Percentiles rank a stretch among this genome's conserved stretches.
phyloP scores from a whole-genome alignment of 2,888 invertebrate species.

The Cephus runcator region DNA sequence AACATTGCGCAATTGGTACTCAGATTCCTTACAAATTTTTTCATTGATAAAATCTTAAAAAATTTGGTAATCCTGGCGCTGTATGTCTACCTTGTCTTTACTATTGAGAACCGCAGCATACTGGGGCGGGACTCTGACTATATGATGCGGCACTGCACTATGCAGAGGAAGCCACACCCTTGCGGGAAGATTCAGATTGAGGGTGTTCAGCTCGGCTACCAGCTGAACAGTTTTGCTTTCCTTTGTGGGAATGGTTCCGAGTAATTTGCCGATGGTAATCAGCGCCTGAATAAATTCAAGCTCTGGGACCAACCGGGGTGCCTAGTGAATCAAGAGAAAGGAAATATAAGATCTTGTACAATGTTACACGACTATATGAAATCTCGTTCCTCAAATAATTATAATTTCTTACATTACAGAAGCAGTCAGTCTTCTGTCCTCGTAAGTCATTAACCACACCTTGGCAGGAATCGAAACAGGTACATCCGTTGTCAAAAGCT shows the following conservation, averaged over 20 bases:
- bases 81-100: slow-evolving; percentile 84
- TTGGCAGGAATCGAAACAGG: slow-evolving; percentile 87
- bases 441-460: slow-evolving; percentile 82
- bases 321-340: slow-evolving; percentile 65
- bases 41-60: not conserved
- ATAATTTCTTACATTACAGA: slow-evolving; percentile 74
- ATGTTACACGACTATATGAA: not conserved
- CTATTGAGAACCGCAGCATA: slow-evolving; percentile 98
- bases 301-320: slow-evolving; percentile 84
- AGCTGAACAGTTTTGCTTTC: slow-evolving; percentile 93
- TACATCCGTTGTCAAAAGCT: slow-evolving; percentile 97
- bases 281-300: slow-evolving; percentile 89
- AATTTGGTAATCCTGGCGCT: not conserved
- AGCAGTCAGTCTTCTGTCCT: slow-evolving; percentile 81
- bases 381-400: not conserved
- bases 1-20: not conserved
- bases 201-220: slow-evolving; percentile 89
- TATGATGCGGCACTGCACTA: slow-evolving; percentile 86
- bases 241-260: slow-evolving; percentile 85
- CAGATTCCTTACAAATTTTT: not conserved
- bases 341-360: slow-evolving; percentile 2
- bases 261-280: slow-evolving; percentile 85
- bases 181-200: slow-evolving; percentile 97
- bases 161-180: slow-evolving; percentile 97
- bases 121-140: slow-evolving; percentile 96